Percentiles rank a stretch among this genome's conserved stretches.
Conservation (phyloP, 2,888 invertebrate genomes). For the Steinernema carpocapsae region DNA sequence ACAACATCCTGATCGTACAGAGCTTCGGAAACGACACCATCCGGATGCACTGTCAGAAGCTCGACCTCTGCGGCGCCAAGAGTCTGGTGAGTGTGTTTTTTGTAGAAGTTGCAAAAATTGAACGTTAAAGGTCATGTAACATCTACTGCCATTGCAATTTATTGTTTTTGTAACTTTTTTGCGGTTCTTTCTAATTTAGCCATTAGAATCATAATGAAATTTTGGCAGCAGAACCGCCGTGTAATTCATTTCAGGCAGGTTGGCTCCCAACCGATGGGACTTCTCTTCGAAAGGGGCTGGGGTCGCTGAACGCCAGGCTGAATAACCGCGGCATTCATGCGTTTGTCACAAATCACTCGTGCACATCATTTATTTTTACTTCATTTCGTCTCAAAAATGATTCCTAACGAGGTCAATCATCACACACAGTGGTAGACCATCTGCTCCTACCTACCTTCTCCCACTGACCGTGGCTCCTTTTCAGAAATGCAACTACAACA, state of each 20-base stretch:
- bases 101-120: background rate
- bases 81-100: slow-evolving; percentile 51
- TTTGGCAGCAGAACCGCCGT: too few species aligned
- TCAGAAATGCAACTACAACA: slow-evolving; percentile 65
- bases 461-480: slow-evolving; percentile 31
- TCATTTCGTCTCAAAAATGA: slow-evolving; percentile 13
- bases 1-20: slow-evolving; percentile 63
- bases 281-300: too few species aligned
- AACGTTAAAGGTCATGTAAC: background rate
- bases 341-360: background rate
- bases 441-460: too few species aligned
- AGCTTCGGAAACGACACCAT: slow-evolving; percentile 68
- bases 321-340: too few species aligned
- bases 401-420: slow-evolving; percentile 33
- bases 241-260: too few species aligned
- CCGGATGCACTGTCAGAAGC: slow-evolving; percentile 67
- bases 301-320: background rate
- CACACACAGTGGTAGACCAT: background rate
- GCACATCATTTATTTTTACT: slow-evolving; percentile 32
- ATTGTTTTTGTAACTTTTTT: too few species aligned
- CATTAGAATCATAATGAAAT: too few species aligned
- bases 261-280: too few species aligned
- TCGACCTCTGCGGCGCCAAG: slow-evolving; percentile 66
- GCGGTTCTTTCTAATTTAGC: too few species aligned
- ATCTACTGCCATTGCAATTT: background rate